These are phyloP conservation scores for Peromyscus aztecus DNA, from an alignment of 2,797 vertebrate genomes.

Conservation along the genomic window DNA sequence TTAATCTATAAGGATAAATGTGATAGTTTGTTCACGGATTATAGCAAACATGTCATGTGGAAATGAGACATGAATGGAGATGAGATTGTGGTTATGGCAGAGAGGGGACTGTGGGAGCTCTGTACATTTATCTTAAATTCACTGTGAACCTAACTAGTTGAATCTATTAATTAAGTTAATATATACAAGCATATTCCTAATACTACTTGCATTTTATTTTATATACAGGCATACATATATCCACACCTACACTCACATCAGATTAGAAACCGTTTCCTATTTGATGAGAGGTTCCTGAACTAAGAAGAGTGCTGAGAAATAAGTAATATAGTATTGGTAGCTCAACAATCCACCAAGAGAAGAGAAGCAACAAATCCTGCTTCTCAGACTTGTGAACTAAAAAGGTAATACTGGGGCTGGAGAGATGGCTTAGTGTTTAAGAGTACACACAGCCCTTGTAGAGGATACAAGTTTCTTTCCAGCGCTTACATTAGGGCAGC, in stretches of 20 bases:
- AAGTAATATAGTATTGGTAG: not conserved
- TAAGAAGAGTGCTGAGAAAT: constrained; percentile 41
- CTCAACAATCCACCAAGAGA: not conserved
- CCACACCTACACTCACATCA: not conserved
- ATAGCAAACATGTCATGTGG: not conserved
- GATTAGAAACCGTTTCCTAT: not conserved
- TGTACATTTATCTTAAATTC: not conserved
- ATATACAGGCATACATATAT: not conserved
- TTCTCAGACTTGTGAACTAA: not conserved
- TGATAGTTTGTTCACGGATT: not conserved
- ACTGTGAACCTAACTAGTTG: not conserved
- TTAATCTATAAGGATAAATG: not conserved
- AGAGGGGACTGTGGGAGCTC: not conserved
- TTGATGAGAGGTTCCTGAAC: not conserved
- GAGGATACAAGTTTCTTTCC: not conserved
- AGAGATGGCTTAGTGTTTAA: not conserved
- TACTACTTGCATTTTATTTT: not conserved
- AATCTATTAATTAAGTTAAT: not conserved
- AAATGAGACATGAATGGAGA: not conserved
- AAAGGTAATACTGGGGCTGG: not conserved
- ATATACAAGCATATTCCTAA: not conserved
- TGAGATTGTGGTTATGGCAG: not conserved
- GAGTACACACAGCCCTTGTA: not conserved
- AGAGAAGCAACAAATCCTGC: not conserved
- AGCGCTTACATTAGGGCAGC: too few species aligned